Base-by-base conservation (phyloP, 2,113 vertebrate species). In the Phainopepla nitens region DNA sequence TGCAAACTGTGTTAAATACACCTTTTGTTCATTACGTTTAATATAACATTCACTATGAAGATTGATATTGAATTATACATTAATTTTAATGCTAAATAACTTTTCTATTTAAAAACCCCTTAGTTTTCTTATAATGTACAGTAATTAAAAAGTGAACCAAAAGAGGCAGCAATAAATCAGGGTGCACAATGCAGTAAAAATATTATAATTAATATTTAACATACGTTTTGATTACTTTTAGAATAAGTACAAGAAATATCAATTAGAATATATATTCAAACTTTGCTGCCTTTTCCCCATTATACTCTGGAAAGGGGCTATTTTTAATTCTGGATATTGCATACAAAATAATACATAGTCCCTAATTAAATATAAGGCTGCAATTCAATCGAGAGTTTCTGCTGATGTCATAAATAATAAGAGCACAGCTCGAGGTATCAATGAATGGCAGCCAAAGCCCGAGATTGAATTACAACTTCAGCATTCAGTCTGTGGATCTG, bases 131-230 rank as follows among this genome's bases (percentile, higher is more conserved):
- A 97, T 97, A 97, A 97, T 97, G 80, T 97, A 93, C 97, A 96
- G 97, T 98, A 98, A 98, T 98, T 98, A 98, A 98, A 97, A 98
- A 98, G 95, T 95, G 97, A 98, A 97, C 95, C 96, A 96, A 96
- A 98, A 98, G 98, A 98, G 93, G 97, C 87, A 97, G 98, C 98
- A 97, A 98, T 98, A 98, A 98, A 98, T 98, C 98, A 98, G 98
- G 95, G 96, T 94, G 96, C 96, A 98, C 97, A 98, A 98, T 97
- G 97, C 89, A 90, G 96, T 95, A 95, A 97, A 98, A 98, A 98
- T 98, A 98, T 98, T 98, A 98, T 97, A 98, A 98, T 98, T 98
- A 98, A 98, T 98, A 98, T 98, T 98, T 98, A 98, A 98, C 98
- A 96, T 98, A 98, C 97, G 88, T 98, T 98, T 98, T 98, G 98